Base-by-base conservation (phyloP, 2,113 vertebrate genomes). In the Terrapene triunguis region DNA sequence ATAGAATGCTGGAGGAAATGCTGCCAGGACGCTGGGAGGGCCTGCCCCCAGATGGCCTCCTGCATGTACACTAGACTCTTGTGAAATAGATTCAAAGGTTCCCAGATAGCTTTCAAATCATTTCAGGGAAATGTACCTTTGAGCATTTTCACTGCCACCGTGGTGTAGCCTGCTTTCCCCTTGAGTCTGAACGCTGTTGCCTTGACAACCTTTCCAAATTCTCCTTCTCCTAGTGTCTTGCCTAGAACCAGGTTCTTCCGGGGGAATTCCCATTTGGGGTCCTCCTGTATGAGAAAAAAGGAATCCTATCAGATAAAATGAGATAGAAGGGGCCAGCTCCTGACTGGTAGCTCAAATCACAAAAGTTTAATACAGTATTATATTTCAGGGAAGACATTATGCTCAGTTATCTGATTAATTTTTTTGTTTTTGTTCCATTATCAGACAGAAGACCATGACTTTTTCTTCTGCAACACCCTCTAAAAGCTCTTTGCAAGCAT, bases 251-350 rank as follows among this genome's bases (percentile, higher is more conserved):
- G 95, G 93, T 99, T 99, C 98, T 99, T 99, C 95, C 99, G 98
- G 91, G 99, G 99, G 97, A 99, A 99, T 97, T 99, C 99, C 99
- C 99, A 99, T 96, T 99, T 99, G 32, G 99, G 99, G 98, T 99
- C 99, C 96, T 99, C 99, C 99, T 99, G 96, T 93, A 79, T 76
- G 25, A 82, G 47, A 90, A 29, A 42, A 86, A 80, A 62, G n/a
- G 38, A 92, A 69, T 13, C 1, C 12, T n/a, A 1, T 78, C 32
- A 89, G 76, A 38, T 25, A 13, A 93, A 87, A 79, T 12, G 84
- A 27, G n/a, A 80, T 72, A 82, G 53, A 32, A 82, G 50, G 12
- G 12, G 22, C 51, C 17, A 82, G 44, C 24, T 29, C 5, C 35
- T 27, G 79, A 6, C 13, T 1, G 1, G 88, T 44, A 44, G 17